Evolutionary conservation across 2,113 vertebrate species (phyloP).

Genomic region (Galeopterus variegatus): DNA sequence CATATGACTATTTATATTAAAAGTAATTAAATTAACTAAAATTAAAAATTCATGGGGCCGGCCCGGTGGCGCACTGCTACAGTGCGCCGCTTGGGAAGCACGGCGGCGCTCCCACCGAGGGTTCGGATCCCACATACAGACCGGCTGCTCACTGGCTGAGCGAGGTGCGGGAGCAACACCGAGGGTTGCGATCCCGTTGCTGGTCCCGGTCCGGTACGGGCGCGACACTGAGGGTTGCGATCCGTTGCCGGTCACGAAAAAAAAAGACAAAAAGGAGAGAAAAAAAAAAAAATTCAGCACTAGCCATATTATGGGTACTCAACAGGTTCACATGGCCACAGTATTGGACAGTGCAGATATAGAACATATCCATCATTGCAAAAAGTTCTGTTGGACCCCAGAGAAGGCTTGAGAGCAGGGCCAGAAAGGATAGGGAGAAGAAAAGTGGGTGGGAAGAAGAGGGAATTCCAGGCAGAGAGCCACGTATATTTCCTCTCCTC

Average conservation of each 20-base stretch:
- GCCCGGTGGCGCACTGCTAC: no score
- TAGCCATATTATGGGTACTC: not conserved
- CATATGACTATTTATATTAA: not conserved
- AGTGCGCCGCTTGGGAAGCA: no score
- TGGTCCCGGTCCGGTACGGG: no score
- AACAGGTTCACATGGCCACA: fast-evolving
- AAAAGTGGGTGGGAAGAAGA: not conserved
- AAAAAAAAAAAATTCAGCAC: not conserved
- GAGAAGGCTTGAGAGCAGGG: not conserved
- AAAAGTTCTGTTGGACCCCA: not conserved
- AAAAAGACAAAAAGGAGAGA: no score
- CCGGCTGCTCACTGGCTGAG: no score
- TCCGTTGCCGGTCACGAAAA: no score
- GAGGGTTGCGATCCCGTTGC: no score
- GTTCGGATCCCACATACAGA: no score
- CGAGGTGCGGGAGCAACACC: no score
- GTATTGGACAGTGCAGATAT: not conserved
- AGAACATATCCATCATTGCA: not conserved
- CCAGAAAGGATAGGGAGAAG: not conserved
- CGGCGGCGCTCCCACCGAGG: no score
- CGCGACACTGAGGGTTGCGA: no score
- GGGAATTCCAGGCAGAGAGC: not conserved
- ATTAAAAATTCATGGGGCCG: not conserved
- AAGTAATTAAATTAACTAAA: not conserved
- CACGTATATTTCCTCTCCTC: not conserved